Evolutionary conservation across 64 coral and sea anemone genomes (phyloP).

Genomic region (Platygyra sinensis): DNA sequence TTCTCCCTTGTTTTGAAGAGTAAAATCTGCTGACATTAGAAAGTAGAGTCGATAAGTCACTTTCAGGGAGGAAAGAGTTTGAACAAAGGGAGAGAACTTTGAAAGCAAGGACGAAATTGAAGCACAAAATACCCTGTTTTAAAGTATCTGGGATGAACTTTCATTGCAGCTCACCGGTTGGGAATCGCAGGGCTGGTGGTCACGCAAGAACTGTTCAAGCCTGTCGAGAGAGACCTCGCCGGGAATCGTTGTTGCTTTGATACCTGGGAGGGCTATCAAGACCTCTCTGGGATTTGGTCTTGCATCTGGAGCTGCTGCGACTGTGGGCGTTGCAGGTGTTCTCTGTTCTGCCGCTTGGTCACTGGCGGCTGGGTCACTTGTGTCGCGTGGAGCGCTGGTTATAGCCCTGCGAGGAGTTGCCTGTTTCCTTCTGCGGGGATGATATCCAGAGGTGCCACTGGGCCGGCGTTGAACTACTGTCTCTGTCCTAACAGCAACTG

Average conservation of each 20-base stretch:
- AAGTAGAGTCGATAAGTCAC: no score
- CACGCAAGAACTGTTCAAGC: neutral
- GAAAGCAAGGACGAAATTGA: no score
- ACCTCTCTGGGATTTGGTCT: neutral
- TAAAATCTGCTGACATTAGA: no score
- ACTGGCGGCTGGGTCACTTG: neutral
- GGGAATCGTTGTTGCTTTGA: neutral
- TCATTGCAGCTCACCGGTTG: neutral
- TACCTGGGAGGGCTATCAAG: neutral
- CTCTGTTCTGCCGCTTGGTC: neutral
- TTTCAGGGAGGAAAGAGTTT: no score
- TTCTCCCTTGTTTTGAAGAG: no score
- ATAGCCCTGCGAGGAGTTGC: neutral
- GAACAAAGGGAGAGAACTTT: no score
- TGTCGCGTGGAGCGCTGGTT: neutral
- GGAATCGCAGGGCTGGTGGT: neutral
- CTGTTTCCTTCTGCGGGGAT: neutral
- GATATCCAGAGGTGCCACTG: neutral
- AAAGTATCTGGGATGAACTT: neutral
- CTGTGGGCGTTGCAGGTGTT: neutral
- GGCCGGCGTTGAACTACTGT: neutral
- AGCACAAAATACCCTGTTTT: no score
- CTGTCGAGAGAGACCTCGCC: neutral
- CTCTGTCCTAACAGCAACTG: neutral
- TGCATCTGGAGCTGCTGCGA: neutral